Evolutionary conservation across 2,797 vertebrate species (phyloP).

Genomic region (Pseudochirops cupreus): DNA sequence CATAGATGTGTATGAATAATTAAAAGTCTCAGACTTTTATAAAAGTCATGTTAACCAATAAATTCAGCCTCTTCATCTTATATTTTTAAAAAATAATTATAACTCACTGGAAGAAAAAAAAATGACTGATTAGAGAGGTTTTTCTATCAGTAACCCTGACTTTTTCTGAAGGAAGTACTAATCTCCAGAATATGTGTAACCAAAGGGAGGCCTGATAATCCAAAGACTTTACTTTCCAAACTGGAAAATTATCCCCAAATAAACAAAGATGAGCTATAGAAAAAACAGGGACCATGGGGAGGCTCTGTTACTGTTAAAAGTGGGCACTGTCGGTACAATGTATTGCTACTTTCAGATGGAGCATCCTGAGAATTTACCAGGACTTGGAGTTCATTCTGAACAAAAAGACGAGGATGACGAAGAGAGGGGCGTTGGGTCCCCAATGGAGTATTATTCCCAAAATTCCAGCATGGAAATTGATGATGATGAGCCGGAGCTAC

Average conservation of each 20-base stretch:
- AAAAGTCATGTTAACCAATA: background rate
- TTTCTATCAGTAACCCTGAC: background rate
- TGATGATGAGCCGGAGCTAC: conserved; percentile 84
- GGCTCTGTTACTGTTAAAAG: background rate
- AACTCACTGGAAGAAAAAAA: background rate
- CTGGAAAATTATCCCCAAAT: background rate
- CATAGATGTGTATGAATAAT: background rate
- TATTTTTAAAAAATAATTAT: background rate
- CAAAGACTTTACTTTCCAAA: background rate
- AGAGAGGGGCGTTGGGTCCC: conserved; percentile 83
- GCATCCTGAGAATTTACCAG: conserved; percentile 89
- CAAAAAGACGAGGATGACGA: conserved; percentile 85
- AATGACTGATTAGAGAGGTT: background rate
- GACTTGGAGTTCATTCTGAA: conserved; percentile 81
- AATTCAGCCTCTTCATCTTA: background rate
- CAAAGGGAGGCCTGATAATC: background rate
- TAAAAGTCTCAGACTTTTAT: background rate
- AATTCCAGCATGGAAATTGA: conserved; percentile 80
- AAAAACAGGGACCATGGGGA: background rate
- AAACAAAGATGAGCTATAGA: background rate
- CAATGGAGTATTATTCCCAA: conserved; percentile 85
- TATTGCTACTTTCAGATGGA: conserved; percentile 84
- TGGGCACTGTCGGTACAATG: background rate
- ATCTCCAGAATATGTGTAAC: background rate
- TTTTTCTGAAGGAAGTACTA: background rate